These are phyloP conservation scores for Cyaniris semiargus DNA, from an alignment of 2,888 invertebrate genomes.

Conservation along the genomic window DNA sequence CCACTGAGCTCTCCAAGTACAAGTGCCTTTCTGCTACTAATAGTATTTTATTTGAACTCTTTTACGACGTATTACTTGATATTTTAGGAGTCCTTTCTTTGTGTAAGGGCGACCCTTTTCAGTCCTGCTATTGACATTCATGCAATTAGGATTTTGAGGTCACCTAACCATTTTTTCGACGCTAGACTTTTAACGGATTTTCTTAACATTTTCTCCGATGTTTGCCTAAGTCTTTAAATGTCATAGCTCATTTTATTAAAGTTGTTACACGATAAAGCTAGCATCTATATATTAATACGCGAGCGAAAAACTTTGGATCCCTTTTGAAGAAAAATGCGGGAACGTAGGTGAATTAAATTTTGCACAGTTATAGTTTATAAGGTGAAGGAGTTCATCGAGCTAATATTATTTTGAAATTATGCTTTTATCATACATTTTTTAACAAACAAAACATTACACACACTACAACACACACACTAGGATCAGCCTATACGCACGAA, in stretches of 20 bases:
- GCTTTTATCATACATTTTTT: no score
- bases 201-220: background rate
- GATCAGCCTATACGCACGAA: no score
- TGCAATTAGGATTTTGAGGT: conserved; percentile 4
- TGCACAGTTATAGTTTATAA: no score
- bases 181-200: background rate
- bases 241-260: background rate
- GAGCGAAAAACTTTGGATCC: no score
- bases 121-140: conserved; percentile 1
- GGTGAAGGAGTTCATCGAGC: no score
- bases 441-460: no score
- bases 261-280: no score
- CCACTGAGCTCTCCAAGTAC: background rate
- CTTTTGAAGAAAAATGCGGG: no score
- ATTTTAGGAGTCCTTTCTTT: background rate
- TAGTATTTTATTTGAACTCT: background rate
- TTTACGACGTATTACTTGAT: background rate
- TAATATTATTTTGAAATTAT: no score
- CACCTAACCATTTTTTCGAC: background rate
- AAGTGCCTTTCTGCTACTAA: background rate
- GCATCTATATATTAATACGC: no score
- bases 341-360: no score
- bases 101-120: conserved; percentile 1
- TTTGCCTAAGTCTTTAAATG: background rate
- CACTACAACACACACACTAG: no score